Percentiles rank a stretch among this genome's conserved stretches.
Evolutionary conservation across 2,113 vertebrate genomes (phyloP).

Genomic region (Dicerorhinus sumatrensis): DNA sequence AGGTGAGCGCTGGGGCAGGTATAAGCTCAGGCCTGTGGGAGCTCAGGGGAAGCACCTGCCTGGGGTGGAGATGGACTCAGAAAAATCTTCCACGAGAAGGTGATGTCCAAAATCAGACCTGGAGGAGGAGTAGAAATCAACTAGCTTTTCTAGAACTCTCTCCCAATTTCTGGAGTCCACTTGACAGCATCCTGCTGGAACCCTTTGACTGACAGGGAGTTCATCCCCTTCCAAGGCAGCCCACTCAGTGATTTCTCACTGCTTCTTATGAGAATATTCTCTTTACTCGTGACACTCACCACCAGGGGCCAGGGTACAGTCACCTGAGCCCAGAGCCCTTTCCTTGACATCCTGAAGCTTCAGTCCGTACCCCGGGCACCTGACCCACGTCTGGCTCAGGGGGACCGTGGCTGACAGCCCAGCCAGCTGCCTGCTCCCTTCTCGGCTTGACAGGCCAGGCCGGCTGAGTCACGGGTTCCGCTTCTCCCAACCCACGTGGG

Average conservation of each 20-base stretch:
- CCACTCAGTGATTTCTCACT: not conserved
- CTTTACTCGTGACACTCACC: not conserved
- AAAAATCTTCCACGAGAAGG: not conserved
- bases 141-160: not conserved
- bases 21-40: not conserved
- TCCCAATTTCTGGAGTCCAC: not conserved
- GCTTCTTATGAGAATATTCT: not conserved
- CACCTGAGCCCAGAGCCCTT: not conserved
- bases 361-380: not conserved
- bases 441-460: not conserved
- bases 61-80: not conserved
- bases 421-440: slow-evolving; percentile 71
- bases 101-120: not conserved
- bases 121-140: not conserved
- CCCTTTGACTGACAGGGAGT: not conserved
- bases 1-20: not conserved
- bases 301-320: not conserved
- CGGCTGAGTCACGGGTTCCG: slow-evolving; percentile 67
- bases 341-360: not conserved
- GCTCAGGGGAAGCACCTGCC: not conserved
- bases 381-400: slow-evolving; percentile 7
- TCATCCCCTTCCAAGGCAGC: not conserved
- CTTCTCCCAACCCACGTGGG: slow-evolving; percentile 59
- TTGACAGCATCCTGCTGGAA: not conserved
- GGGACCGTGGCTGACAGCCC: not conserved